Base-by-base conservation (phyloP, 2,113 vertebrate species). In the Pipa parva region DNA sequence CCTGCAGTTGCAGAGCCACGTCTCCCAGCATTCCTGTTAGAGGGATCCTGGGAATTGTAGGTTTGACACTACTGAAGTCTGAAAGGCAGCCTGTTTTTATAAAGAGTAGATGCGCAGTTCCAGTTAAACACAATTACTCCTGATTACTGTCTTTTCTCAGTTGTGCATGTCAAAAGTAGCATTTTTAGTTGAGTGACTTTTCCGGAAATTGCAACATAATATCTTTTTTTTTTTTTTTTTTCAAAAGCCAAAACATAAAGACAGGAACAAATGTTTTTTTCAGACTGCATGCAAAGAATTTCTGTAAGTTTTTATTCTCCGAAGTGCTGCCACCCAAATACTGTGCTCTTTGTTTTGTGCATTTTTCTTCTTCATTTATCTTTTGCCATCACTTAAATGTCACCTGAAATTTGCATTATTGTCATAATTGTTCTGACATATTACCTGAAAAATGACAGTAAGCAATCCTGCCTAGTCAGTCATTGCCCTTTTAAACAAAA, bases 151-250 rank as follows among this genome's bases (percentile, higher is more conserved):
- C 10, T 13, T 36, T 9, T 36, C 7, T 12, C 7, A 36, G 7
- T 36, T 52, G 27, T 20, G 56, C 52, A 37, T 54, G 48, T 45
- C 31, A 57, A 66, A 66, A 52, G 42, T 48, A 52, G 45, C 52
- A 46, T n/a, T 57, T 66, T 52, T 56, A 66, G 51, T 66, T 24
- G 37, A 66, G 63, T 66, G 39, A 27, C 63, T 66, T 66, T 57
- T 66, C 31, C 25, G 63, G 63, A 66, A 56, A 52, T 66, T 66
- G 52, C 63, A 48, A 66, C 52, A 66, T 56, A 66, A 45, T 45
- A 56, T 31, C 48, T 57, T 48, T 66, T 20, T 52, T 57, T 65
- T 31, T 57, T 57, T 48, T 66, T 20, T 52, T 57, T 66, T 15
- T 37, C 29, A 66, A 57, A 66, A 56, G 26, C 50, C 39, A 33